These are phyloP conservation scores for Oryzias melastigma DNA, from an alignment of 2,113 vertebrate genomes.

Conservation along the genomic window DNA sequence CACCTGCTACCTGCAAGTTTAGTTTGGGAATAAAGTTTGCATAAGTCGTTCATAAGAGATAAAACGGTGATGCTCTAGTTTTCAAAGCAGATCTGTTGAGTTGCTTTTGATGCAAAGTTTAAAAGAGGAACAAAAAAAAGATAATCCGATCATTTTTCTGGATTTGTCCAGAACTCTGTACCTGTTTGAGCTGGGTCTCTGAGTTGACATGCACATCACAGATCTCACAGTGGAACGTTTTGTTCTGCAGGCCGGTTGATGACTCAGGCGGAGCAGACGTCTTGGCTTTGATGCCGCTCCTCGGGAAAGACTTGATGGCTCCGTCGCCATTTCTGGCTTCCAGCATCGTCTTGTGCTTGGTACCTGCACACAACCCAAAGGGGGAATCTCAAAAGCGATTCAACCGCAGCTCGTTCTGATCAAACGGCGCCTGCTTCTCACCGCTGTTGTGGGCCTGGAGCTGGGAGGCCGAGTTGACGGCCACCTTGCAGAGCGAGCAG, in stretches of 20 bases:
- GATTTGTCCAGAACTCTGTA: conserved; percentile 36
- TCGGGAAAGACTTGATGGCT: conserved; percentile 96
- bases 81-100: conserved; percentile 8
- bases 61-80: conserved; percentile 7
- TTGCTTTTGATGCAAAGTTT: too few species aligned
- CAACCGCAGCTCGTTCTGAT: background rate
- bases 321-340: conserved; percentile 93
- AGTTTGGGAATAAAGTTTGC: conserved; percentile 33
- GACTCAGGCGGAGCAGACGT: conserved; percentile 74
- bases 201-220: conserved; percentile 98
- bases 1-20: conserved; percentile 31
- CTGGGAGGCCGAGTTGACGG: conserved; percentile 96
- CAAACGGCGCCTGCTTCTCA: conserved; percentile 66
- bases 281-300: conserved; percentile 91
- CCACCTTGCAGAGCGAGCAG: conserved; percentile 98
- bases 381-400: conserved; percentile 1
- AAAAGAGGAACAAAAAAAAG: too few species aligned
- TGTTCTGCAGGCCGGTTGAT: conserved; percentile 93
- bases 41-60: conserved; percentile 2
- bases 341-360: conserved; percentile 99
- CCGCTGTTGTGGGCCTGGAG: conserved; percentile 97
- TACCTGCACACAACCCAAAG: conserved; percentile 76
- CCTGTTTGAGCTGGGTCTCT: conserved; percentile 98
- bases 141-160: too few species aligned
- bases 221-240: conserved; percentile 99